These are phyloP conservation scores for Macropodus opercularis DNA, from an alignment of 2,797 vertebrate genomes.

Conservation along the genomic window DNA sequence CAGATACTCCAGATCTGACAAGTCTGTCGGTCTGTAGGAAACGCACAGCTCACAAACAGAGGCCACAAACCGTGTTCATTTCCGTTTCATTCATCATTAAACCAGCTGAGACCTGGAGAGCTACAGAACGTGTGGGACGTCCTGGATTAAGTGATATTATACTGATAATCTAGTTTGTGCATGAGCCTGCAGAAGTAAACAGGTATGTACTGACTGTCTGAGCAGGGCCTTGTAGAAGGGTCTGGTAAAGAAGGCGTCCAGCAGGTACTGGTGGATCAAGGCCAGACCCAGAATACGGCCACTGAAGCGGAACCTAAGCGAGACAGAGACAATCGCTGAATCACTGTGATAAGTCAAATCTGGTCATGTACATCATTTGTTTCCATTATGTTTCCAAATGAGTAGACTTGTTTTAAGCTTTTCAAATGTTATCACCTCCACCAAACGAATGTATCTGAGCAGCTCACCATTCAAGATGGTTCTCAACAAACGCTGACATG, in stretches of 20 bases:
- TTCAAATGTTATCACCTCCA: too few species aligned
- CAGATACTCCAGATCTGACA: constrained; percentile 96
- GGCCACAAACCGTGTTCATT: not conserved
- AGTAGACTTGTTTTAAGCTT: too few species aligned
- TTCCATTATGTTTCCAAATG: too few species aligned
- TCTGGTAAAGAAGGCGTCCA: constrained; percentile 90
- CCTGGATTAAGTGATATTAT: too few species aligned
- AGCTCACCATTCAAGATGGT: constrained; percentile 95
- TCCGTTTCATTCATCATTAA: too few species aligned
- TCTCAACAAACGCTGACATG: constrained; percentile 98
- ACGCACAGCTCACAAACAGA: constrained; percentile 5
- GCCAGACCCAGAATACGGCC: constrained; percentile 96
- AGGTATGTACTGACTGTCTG: constrained; percentile 88
- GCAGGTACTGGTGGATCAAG: constrained; percentile 96
- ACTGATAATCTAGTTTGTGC: too few species aligned
- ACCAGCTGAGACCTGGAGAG: too few species aligned
- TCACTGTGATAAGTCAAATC: not conserved
- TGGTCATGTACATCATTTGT: too few species aligned
- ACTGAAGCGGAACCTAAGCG: constrained; percentile 93
- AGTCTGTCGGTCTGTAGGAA: constrained; percentile 87
- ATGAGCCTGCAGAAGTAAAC: too few species aligned
- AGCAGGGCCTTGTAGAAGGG: constrained; percentile 97
- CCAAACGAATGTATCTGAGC: not conserved
- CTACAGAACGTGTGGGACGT: too few species aligned
- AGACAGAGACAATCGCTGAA: not conserved